These are phyloP conservation scores for Lordiphosa clarofinis DNA, from an alignment of 1,140 invertebrate species.

Conservation along the genomic window DNA sequence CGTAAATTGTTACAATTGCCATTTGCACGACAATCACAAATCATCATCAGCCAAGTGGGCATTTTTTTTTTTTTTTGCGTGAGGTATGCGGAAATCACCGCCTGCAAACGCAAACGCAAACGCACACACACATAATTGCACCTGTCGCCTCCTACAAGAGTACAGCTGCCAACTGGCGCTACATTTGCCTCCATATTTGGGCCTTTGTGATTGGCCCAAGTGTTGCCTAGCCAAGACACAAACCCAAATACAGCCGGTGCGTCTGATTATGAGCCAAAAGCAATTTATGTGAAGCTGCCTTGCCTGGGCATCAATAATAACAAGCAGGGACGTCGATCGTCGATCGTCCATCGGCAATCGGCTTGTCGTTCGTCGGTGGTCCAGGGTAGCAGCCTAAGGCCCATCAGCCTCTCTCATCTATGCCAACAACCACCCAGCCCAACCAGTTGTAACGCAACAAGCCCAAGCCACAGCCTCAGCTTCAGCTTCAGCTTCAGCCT, in stretches of 20 bases:
- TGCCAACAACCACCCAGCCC: constrained; percentile 18
- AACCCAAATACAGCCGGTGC: constrained; percentile 6
- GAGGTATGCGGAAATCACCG: constrained; percentile 62
- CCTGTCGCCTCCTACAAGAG: constrained; percentile 66
- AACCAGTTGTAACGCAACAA: constrained; percentile 66
- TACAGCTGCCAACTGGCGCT: constrained; percentile 1
- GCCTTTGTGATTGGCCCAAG: constrained; percentile 5
- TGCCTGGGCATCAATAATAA: constrained; percentile 66
- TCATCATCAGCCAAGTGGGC: constrained; percentile 58
- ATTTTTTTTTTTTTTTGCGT: constrained; percentile 32
- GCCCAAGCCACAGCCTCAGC: constrained; percentile 18
- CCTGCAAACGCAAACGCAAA: constrained; percentile 22
- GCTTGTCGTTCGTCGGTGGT: constrained; percentile 52
- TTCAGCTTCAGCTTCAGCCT: constrained; percentile 14
- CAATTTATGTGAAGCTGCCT: constrained; percentile 7
- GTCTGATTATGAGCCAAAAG: constrained; percentile 27
- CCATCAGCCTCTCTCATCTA: constrained; percentile 5
- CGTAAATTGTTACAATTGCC: constrained; percentile 46
- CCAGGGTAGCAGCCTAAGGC: constrained; percentile 43
- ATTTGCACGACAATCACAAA: constrained; percentile 37
- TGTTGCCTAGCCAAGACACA: constrained; percentile 11
- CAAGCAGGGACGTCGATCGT: constrained; percentile 48
- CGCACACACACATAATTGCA: constrained; percentile 51
- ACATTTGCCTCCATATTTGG: constrained; percentile 12
- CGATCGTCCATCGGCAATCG: constrained; percentile 13